These are phyloP conservation scores for Orchesellides sinensis DNA, from an alignment of 2,888 invertebrate genomes.

Conservation along the genomic window DNA sequence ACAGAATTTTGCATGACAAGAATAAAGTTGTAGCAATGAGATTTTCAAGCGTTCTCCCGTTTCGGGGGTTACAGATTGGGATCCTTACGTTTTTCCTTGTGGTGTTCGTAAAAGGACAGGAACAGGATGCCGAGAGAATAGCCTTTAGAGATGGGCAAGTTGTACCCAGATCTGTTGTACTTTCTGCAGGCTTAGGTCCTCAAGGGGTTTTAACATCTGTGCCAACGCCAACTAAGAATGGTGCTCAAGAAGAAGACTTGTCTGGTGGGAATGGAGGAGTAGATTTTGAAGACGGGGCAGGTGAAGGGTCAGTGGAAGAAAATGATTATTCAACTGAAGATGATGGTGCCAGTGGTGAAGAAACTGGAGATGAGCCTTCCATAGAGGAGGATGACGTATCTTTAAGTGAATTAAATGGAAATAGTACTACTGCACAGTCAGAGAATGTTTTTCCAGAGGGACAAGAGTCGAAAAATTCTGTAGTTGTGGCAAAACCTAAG, in stretches of 20 bases:
- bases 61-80: conserved; percentile 1
- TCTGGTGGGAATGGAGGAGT: neutral
- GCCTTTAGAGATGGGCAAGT: conserved; percentile 31
- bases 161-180: neutral
- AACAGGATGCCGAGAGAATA: conserved; percentile 50
- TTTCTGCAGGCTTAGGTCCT: neutral
- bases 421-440: neutral
- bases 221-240: conserved; percentile 35
- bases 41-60: neutral
- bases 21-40: neutral
- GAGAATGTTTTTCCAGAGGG: conserved; percentile 44
- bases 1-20: too few relatives aligned
- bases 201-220: conserved; percentile 21
- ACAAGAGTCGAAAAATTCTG: conserved; percentile 53
- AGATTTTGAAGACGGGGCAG: conserved; percentile 20
- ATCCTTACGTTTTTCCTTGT: neutral
- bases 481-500: conserved; percentile 56
- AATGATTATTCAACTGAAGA: conserved; percentile 39
- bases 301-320: conserved; percentile 30
- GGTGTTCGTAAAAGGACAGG: neutral
- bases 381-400: conserved; percentile 44
- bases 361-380: conserved; percentile 35
- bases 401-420: conserved; percentile 12
- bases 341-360: conserved; percentile 9
- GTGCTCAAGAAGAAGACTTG: conserved; percentile 48